Conservation (phyloP, 2,888 invertebrate species). For the Desoria tigrina region DNA sequence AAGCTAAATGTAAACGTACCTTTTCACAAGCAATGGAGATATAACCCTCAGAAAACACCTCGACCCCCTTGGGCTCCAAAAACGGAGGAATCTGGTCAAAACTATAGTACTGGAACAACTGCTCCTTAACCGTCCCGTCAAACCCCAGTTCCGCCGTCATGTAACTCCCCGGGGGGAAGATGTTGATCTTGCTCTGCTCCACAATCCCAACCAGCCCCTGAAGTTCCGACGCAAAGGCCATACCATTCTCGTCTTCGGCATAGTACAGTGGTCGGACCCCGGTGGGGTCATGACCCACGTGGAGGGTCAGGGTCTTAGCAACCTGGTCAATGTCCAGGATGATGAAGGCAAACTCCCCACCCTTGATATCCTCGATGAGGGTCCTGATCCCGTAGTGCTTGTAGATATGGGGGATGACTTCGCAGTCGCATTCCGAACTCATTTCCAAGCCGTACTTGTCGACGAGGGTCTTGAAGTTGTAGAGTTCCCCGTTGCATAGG, state of each 20-base stretch:
- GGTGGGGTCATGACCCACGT: constrained; percentile 45
- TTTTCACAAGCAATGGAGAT: constrained; percentile 33
- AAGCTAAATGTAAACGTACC: constrained; percentile 21
- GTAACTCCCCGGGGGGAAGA: constrained; percentile 45
- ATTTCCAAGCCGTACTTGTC: constrained; percentile 39
- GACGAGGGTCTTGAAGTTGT: constrained; percentile 33
- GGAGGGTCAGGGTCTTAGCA: constrained; percentile 27
- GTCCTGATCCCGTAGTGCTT: constrained; percentile 38
- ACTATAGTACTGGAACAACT: constrained; percentile 36
- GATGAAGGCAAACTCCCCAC: constrained; percentile 46
- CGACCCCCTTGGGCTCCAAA: constrained; percentile 24
- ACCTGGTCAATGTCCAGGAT: constrained; percentile 45
- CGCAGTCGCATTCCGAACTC: constrained; percentile 42
- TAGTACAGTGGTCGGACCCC: constrained; percentile 45
- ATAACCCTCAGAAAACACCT: constrained; percentile 32
- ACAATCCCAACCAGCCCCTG: constrained; percentile 30
- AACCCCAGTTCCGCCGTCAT: constrained; percentile 34
- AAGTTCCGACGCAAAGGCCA: constrained; percentile 42
- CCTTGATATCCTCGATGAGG: constrained; percentile 41
- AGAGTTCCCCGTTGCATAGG: constrained; percentile 45
- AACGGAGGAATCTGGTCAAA: constrained; percentile 41
- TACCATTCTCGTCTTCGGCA: constrained; percentile 38
- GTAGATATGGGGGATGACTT: constrained; percentile 44
- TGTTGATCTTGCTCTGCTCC: constrained; percentile 34
- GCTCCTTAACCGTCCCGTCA: constrained; percentile 26